Base-by-base conservation (phyloP, 2,888 invertebrate species). In the Hanleya hanleyi region DNA sequence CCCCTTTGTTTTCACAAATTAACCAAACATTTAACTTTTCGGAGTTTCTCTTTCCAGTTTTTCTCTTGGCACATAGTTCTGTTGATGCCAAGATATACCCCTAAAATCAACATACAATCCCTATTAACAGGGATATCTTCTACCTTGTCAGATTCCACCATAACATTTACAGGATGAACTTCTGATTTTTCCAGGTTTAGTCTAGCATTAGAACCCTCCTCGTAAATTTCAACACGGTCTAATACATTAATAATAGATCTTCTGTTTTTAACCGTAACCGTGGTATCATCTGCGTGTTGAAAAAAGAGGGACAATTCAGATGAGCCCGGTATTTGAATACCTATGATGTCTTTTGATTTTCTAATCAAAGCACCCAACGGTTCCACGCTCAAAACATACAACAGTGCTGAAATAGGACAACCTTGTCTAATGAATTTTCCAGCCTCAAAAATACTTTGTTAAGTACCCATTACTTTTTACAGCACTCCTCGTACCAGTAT, bases 341-440 rank as follows among this genome's bases (percentile, higher is more conserved):
- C 66, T 3, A 18, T 32, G 9, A 66, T 66, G 5, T 29, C 22
- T 4, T 32, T 32, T 1, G 35, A 32, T 1, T 22, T 26, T 35
- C 65, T 64, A n/a, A 71, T 66, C n/a, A 22, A 33, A 32, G 18
- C 18, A 32, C 33, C 49, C n/a, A 71, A 38, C 2, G 71, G 66
- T 38, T 71, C 66, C 15, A 33, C 26, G 9, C 32, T 26, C 22
- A 66, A 26, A 47, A 71, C 66, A 66, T 65, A 71, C 37, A 71
- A 35, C 32, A 65, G 38, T n/a, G 51, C 33, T 22, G 49, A 66
- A 33, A 71, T 7, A 7, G 66, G 49, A 35, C 71, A 71, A 35
- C 71, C 71, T 66, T 71, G 71, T 18, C 71, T 22, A 4, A 71
- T 38, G n/a, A 26, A 32, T 26, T 41, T 33, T n/a, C 47, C 36